Evolutionary conservation across 2,888 invertebrate species (phyloP).

Genomic region (Cephonodes hylas): DNA sequence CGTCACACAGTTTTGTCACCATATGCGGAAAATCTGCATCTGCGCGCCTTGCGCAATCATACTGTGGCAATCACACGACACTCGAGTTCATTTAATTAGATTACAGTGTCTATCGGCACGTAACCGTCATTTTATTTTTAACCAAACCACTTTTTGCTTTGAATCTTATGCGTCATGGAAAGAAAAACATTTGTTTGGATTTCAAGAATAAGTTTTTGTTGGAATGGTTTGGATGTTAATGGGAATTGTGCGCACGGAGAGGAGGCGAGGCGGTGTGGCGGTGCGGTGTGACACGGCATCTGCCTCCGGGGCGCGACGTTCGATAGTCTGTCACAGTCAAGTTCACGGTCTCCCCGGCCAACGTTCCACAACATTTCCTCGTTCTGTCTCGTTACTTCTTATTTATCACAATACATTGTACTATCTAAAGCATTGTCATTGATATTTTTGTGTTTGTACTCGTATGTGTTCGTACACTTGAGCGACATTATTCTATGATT

Average conservation of each 20-base stretch:
- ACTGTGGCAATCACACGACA: not conserved
- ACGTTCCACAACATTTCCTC: conserved; percentile 50
- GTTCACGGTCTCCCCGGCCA: conserved; percentile 61
- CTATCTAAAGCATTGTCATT: conserved; percentile 23
- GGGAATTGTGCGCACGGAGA: not conserved
- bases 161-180: not conserved
- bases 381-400: conserved; percentile 44
- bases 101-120: not conserved
- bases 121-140: conserved; percentile 2
- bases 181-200: not conserved
- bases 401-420: conserved; percentile 37
- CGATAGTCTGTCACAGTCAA: conserved; percentile 64
- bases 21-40: conserved; percentile 9
- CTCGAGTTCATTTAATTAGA: not conserved
- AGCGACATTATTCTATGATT: not conserved
- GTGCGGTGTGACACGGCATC: conserved; percentile 32
- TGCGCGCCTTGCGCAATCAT: not conserved
- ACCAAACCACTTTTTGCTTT: not conserved
- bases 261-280: conserved; percentile 21
- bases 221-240: not conserved
- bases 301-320: conserved; percentile 39
- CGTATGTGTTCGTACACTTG: not conserved
- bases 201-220: not conserved
- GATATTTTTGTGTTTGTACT: not conserved
- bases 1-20: conserved; percentile 3